Evolutionary conservation across 2,113 vertebrate genomes (phyloP), one percentile per base, ranked within the genome.

Genomic region (Ciconia boyciana): DNA sequence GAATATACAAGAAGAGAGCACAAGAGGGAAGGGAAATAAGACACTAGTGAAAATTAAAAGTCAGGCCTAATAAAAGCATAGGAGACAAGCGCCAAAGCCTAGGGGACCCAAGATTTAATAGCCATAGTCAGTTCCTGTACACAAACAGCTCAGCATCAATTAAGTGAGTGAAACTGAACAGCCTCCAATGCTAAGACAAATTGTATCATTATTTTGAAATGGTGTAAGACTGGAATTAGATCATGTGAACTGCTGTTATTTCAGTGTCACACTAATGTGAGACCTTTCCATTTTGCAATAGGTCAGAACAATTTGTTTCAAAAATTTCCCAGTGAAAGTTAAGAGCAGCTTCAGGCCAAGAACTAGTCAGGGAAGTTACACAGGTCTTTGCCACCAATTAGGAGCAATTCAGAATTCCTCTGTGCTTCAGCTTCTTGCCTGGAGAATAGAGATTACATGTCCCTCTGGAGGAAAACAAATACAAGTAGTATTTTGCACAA

Each of bases 231-330:
- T 65, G 78, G 77, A 80, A 81, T 60, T 46, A 74, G 64, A 78
- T 58, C 77, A 83, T 66, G 72, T 52, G 44, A 89, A 85, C 36
- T 66, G 65, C 51, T 64, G 24, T 64, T 90, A 49, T 48, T 75
- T 69, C 77, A 78, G 70, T 11, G 49, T 82, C 92, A 82, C 41
- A 6, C 62, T 92, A 44, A 79, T 32, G 54, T 18, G 44, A 11
- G 69, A 48, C 61, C 44, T 82, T 57, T 60, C 66, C 43, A 64
- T 91, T 94, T 89, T 93, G 94, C 87, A 95, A 87, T 43, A 93
- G 92, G 86, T 94, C 91, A 94, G 65, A 74, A 91, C 83, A 72
- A 93, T 91, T 91, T 72, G 83, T 76, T 55, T 92, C 39, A 39
- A 39, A 39, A 39, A 39, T 39, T 39, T 39, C 39, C 39, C 39